These are phyloP conservation scores for Phyllotreta cruciferae DNA, from an alignment of 2,888 invertebrate genomes.

Conservation along the genomic window DNA sequence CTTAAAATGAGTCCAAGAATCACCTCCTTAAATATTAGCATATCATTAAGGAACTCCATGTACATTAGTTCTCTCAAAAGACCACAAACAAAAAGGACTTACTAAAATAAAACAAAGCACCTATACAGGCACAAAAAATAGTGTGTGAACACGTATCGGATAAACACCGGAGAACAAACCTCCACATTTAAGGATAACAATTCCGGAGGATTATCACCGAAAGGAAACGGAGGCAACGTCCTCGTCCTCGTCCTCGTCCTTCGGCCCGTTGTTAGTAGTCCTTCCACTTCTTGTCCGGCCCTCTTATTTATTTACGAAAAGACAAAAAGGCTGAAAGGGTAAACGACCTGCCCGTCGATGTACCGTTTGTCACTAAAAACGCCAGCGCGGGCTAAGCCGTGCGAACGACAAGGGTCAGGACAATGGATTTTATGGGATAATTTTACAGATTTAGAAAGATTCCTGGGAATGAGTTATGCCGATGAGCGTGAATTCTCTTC, in stretches of 20 bases:
- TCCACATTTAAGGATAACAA: conserved; percentile 4
- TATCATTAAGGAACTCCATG: too few species aligned
- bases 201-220: conserved; percentile 10
- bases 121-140: not conserved
- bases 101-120: too few species aligned
- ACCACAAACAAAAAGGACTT: too few species aligned
- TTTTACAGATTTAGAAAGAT: conserved; percentile 27
- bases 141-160: conserved; percentile 3
- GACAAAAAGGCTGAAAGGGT: conserved; percentile 6
- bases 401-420: conserved; percentile 28
- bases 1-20: too few species aligned
- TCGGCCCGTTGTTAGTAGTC: not conserved
- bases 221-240: conserved; percentile 11
- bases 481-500: conserved; percentile 2
- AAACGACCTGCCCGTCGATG: conserved; percentile 21
- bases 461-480: conserved; percentile 18
- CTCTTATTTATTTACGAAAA: conserved; percentile 18
- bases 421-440: conserved; percentile 29
- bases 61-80: too few species aligned
- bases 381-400: conserved; percentile 9
- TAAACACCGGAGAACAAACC: conserved; percentile 3
- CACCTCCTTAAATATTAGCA: too few species aligned
- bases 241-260: not conserved
- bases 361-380: conserved; percentile 19
- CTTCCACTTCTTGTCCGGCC: conserved; percentile 12